Evolutionary conservation across 1,140 invertebrate species (phyloP).

Genomic region (Zaprionus capensis): DNA sequence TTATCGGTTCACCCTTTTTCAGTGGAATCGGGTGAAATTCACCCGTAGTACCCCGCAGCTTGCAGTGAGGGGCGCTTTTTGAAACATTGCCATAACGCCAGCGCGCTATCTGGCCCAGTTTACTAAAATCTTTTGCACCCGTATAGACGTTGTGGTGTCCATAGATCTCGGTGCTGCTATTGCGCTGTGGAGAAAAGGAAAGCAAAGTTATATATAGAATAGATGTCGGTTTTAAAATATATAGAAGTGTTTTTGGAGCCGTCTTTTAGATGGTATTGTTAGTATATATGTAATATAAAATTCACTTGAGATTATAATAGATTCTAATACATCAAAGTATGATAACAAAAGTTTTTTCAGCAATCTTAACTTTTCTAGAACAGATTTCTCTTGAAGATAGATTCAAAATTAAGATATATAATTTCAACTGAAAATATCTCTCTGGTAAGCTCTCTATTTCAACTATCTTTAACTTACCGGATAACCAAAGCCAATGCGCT

Average conservation of each 20-base stretch:
- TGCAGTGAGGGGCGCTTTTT: slow-evolving; percentile 86
- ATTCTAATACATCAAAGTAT: no score
- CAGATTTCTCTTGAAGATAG: no score
- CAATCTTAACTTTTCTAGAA: no score
- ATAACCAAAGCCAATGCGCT: slow-evolving; percentile 92
- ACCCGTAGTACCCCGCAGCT: slow-evolving; percentile 88
- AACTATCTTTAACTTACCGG: slow-evolving; percentile 85
- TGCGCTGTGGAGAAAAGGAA: slow-evolving; percentile 86
- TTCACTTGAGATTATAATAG: no score
- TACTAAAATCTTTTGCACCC: slow-evolving; percentile 86
- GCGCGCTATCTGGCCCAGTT: slow-evolving; percentile 87
- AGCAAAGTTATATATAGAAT: background rate
- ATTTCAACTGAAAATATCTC: no score
- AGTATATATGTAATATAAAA: no score
- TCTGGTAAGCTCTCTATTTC: background rate
- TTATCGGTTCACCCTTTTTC: slow-evolving; percentile 86
- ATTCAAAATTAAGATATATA: no score
- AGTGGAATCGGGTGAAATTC: slow-evolving; percentile 89
- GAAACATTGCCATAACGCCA: slow-evolving; percentile 89
- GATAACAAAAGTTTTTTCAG: no score
- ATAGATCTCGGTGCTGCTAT: slow-evolving; percentile 89
- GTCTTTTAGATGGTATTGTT: no score
- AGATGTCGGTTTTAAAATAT: background rate
- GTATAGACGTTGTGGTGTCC: slow-evolving; percentile 91
- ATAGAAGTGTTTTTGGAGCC: no score